Evolutionary conservation across 64 coral and sea anemone species (phyloP).

Genomic region (Trachythela sp.): DNA sequence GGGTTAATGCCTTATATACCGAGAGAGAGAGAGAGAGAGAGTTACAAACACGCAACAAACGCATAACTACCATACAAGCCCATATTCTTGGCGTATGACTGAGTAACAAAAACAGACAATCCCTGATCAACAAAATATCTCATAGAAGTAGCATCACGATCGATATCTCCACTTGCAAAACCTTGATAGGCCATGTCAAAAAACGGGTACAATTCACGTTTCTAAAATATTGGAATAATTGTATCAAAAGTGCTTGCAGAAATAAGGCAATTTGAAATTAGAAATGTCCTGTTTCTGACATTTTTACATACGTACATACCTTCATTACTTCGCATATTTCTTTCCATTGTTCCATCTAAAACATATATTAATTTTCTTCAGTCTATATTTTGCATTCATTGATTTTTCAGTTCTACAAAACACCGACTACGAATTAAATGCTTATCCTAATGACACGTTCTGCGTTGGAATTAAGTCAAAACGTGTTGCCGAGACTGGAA

Average conservation of each 20-base stretch:
- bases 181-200: constrained; percentile 99
- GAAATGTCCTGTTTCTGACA: background rate
- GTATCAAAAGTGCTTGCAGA: background rate
- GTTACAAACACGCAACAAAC: background rate
- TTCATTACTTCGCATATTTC: constrained; percentile 76
- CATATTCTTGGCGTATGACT: constrained; percentile 96
- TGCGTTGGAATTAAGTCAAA: too few relatives aligned
- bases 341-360: constrained; percentile 89
- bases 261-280: background rate
- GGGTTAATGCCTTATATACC: too few relatives aligned
- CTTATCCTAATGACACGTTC: too few relatives aligned
- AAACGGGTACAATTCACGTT: constrained; percentile 37
- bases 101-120: constrained; percentile 69
- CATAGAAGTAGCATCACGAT: constrained; percentile 75
- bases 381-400: too few relatives aligned
- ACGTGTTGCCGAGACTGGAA: too few relatives aligned
- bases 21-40: too few relatives aligned
- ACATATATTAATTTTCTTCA: background rate
- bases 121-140: constrained; percentile 82
- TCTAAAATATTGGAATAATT: background rate
- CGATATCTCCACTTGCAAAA: constrained; percentile 92
- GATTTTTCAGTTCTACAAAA: too few relatives aligned
- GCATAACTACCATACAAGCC: background rate
- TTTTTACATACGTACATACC: constrained; percentile 17
- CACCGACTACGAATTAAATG: too few relatives aligned